Percentiles rank a stretch among this genome's conserved stretches.
phyloP scores from a whole-genome alignment of 2,888 invertebrate genomes.

The Penaeus monodon region DNA sequence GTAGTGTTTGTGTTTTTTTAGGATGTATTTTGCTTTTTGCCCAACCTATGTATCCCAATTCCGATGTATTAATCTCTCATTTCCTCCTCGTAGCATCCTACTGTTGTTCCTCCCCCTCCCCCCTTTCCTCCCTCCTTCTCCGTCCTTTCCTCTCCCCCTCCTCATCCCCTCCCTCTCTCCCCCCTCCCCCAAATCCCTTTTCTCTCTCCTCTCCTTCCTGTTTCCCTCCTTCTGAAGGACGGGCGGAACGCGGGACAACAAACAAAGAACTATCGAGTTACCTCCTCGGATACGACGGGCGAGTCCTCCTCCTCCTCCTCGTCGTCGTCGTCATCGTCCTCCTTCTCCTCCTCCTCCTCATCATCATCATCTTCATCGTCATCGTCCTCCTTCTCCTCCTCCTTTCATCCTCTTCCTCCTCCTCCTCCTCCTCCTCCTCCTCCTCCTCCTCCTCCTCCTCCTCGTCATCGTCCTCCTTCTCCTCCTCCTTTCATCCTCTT shows the following conservation, averaged over 20 bases:
- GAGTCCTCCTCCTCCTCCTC: no score
- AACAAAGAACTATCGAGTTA: no score
- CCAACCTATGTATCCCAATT: neutral
- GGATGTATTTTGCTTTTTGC: neutral
- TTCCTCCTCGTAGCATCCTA: neutral
- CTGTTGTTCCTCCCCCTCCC: neutral
- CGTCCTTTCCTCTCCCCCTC: neutral
- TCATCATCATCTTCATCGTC: no score
- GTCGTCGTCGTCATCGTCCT: no score
- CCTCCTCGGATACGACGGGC: neutral
- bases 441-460: no score
- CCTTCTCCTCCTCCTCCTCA: no score
- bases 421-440: neutral
- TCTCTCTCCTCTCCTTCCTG: slow-evolving; percentile 4
- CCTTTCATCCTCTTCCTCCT: no score
- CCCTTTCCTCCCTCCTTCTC: neutral
- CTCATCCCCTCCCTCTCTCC: neutral
- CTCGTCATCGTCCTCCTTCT: neutral
- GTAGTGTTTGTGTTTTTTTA: neutral
- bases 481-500: neutral
- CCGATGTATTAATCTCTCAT: neutral
- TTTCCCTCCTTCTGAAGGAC: neutral
- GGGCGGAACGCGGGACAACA: neutral
- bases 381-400: no score
- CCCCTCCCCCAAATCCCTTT: neutral